Evolutionary conservation across 2,888 invertebrate genomes (phyloP), one percentile per base, ranked within the genome.

Genomic region (Poecilobothrus nobilitatus): DNA sequence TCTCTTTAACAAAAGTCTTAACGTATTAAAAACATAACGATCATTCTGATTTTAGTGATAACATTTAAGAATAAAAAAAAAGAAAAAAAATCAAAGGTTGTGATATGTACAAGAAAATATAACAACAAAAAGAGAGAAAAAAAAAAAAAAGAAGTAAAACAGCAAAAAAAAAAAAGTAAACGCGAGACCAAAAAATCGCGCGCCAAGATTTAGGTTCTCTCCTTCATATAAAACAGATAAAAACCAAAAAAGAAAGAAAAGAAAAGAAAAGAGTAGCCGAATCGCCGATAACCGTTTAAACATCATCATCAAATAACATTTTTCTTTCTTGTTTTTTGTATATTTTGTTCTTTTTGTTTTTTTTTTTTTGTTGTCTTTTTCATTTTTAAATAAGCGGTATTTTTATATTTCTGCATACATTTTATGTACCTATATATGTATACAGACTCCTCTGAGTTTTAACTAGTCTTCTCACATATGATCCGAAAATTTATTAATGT

Each of bases 11-110:
- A 27, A n/a, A n/a, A 27, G 27, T 27, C 27, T 27, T 2, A 53
- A 53, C 15, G 53, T 53, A 53, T 53, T 53, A n/a, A 53, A 53
- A 53, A 53, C n/a, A 53, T 53, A 53, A 53, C 53, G 53, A 53
- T 53, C 53, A 18, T 53, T 53, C 53, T 53, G 18, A 18, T 18
- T 18, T 41, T 41, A 15, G 5, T 53, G 53, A 53, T 53, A 53
- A 53, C 53, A n/a, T 12, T n/a, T 18, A 15, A 53, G 15, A 41
- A 41, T 6, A 53, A 18, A n/a, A 53, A 53, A n/a, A 18, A 9
- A 53, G 1, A n/a, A 53, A 53, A 53, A 53, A 53, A 53, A n/a
- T 53, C 53, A 53, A 53, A 53, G 53, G 53, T 53, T 53, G n/a
- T n/a, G 18, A 15, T 4, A 41, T 41, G 41, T 41, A 41, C 41